A percentile compares a stretch with the other conserved stretches of the same genome.
Conservation (phyloP, 1,140 invertebrate genomes). For the Camponotus vicinus region DNA sequence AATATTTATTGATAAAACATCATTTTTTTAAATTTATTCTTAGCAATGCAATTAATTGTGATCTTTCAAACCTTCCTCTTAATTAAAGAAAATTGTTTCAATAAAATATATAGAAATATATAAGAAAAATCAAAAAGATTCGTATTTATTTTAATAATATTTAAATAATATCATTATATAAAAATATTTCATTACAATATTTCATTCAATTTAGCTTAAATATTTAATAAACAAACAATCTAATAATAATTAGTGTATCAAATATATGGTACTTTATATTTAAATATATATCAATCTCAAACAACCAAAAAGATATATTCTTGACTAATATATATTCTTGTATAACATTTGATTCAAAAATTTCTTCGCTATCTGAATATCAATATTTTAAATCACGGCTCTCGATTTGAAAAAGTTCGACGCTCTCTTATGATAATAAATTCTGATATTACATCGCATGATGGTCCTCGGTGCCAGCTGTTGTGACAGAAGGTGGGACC, state of each 20-base stretch:
- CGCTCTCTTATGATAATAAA: conserved; percentile 31
- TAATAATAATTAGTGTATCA: not conserved
- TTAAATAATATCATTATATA: not conserved
- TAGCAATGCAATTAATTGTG: too few relatives aligned
- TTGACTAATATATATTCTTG: not conserved
- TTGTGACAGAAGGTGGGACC: not conserved
- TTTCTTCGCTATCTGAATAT: not conserved
- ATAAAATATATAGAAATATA: not conserved
- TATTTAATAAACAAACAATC: not conserved
- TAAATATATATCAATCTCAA: not conserved
- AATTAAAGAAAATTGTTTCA: too few relatives aligned
- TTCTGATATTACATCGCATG: conserved; percentile 32
- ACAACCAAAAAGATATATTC: not conserved
- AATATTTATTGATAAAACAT: too few relatives aligned
- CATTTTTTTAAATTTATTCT: too few relatives aligned
- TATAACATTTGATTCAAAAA: not conserved
- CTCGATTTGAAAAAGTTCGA: not conserved
- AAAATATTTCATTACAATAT: not conserved
- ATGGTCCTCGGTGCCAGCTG: not conserved
- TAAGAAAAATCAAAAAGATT: not conserved
- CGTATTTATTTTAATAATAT: not conserved
- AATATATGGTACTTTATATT: not conserved
- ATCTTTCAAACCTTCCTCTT: too few relatives aligned
- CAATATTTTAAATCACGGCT: conserved; percentile 13
- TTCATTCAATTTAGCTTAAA: not conserved